Percentiles rank a stretch among this genome's conserved stretches.
These are phyloP conservation scores for Euzophera pinguis DNA, from an alignment of 2,888 invertebrate species.

Conservation along the genomic window DNA sequence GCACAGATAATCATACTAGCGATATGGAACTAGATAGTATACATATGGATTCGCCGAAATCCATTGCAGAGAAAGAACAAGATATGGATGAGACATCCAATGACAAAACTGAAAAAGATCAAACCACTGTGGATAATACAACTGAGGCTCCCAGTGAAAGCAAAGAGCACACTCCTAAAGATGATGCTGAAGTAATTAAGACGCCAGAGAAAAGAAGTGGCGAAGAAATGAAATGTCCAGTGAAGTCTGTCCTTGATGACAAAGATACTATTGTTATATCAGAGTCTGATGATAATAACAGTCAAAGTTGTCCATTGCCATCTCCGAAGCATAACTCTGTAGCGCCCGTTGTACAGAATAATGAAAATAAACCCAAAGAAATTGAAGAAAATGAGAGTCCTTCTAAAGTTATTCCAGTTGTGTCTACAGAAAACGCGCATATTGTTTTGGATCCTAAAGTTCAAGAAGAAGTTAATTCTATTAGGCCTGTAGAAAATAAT, in stretches of 20 bases:
- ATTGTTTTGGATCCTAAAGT: conserved; percentile 66
- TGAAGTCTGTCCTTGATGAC: conserved; percentile 53
- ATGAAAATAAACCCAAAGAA: conserved; percentile 57
- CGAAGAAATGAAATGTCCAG: conserved; percentile 53
- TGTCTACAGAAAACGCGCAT: conserved; percentile 65
- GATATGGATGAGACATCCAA: conserved; percentile 52
- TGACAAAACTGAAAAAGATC: conserved; percentile 42
- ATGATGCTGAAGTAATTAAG: conserved; percentile 39
- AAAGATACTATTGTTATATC: conserved; percentile 72
- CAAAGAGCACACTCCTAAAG: conserved; percentile 30
- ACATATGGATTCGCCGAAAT: conserved; percentile 72
- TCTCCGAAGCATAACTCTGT: conserved; percentile 59
- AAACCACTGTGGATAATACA: conserved; percentile 28
- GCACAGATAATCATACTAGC: conserved; percentile 72
- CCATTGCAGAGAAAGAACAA: conserved; percentile 61
- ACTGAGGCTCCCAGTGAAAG: conserved; percentile 24
- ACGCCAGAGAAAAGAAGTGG: conserved; percentile 45
- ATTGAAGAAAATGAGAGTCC: conserved; percentile 62
- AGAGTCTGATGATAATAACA: conserved; percentile 72
- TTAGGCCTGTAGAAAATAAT: conserved; percentile 48
- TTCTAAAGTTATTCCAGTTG: conserved; percentile 65
- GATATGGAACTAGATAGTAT: conserved; percentile 74
- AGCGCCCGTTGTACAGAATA: conserved; percentile 43
- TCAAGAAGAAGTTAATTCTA: conserved; percentile 46
- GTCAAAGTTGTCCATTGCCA: conserved; percentile 72